Base-by-base conservation (phyloP, 2,797 vertebrate genomes). In the Staurois parvus region DNA sequence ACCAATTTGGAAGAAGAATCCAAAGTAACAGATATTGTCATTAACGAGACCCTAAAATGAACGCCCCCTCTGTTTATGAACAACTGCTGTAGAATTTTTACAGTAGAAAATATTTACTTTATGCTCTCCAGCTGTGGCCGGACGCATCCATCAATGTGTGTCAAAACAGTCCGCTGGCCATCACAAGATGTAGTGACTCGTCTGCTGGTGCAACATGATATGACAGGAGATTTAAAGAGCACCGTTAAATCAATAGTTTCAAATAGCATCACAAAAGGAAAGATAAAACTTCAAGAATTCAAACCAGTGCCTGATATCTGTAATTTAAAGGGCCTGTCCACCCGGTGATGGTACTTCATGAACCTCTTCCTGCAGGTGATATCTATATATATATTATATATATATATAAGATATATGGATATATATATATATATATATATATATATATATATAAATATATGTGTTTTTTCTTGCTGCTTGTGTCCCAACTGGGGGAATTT, bases 231-330 rank as follows among this genome's bases (percentile, higher is more conserved):
- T 45, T 26, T 68, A 48, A 79, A 79, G 76, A 68, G 29, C 37
- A 13, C 45, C 10, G 6, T 24, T 66, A 26, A 64, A 68, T 79
- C 64, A 68, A 79, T 79, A 45, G 40, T 79, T 68, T 79, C 76
- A 30, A 45, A 67, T 79, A 30, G 30, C 76, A 68, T 79, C 40
- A 79, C 1, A 78, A 10, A 42, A 67, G 1, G 15, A 19, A 48
- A 48, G 45, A 17, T 15, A 42, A 48, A 48, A 48, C 17, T 48
- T 48, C 11, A 48, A 12, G 17, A 48, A 19, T 15, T 48, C 15
- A 17, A 48, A 48, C 15, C 4, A 0, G 15, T 3, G 13, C 2
- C 1, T 17, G 45, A 12, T 17, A 48, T 1, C 45, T 15, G 45
- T 17, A 48, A 19, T 48, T 48, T 48, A 12, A 48, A 48, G 4